These are phyloP conservation scores for Hirtodrosophila trivittata DNA, from an alignment of 2,888 invertebrate species.

Conservation along the genomic window DNA sequence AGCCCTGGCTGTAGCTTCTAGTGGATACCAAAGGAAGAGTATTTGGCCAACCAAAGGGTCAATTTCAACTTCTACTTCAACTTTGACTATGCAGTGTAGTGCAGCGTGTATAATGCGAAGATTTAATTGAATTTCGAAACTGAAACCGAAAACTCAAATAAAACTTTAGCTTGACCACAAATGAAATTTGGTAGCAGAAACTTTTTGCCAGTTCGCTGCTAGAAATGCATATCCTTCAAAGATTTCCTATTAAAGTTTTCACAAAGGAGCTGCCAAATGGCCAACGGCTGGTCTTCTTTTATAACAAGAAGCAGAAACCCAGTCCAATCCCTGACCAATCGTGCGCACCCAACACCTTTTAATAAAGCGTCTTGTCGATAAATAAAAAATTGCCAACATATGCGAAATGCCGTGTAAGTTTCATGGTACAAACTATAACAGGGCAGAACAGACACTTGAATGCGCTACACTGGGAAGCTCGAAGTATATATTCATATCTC, in stretches of 20 bases:
- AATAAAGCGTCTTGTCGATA: conserved; percentile 66
- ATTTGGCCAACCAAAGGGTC: conserved; percentile 15
- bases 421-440: conserved; percentile 6
- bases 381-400: conserved; percentile 80
- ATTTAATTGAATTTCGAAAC: conserved; percentile 64
- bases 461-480: conserved; percentile 15
- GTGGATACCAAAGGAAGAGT: not conserved
- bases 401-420: conserved; percentile 52
- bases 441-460: not conserved
- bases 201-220: conserved; percentile 19
- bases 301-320: not conserved
- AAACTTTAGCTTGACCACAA: conserved; percentile 65
- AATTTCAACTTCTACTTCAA: conserved; percentile 1
- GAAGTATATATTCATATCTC: not conserved
- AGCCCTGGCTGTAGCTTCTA: too few species aligned
- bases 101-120: conserved; percentile 53
- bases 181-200: conserved; percentile 48
- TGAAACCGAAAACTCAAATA: conserved; percentile 50
- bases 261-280: conserved; percentile 41
- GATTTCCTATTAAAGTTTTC: conserved; percentile 48
- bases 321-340: conserved; percentile 4
- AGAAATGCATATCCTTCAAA: conserved; percentile 39
- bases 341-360: conserved; percentile 61
- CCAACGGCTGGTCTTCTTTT: conserved; percentile 22
- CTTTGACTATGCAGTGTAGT: conserved; percentile 22